Base-by-base conservation (phyloP, 2,888 invertebrate species). In the Mylabris sibirica region DNA sequence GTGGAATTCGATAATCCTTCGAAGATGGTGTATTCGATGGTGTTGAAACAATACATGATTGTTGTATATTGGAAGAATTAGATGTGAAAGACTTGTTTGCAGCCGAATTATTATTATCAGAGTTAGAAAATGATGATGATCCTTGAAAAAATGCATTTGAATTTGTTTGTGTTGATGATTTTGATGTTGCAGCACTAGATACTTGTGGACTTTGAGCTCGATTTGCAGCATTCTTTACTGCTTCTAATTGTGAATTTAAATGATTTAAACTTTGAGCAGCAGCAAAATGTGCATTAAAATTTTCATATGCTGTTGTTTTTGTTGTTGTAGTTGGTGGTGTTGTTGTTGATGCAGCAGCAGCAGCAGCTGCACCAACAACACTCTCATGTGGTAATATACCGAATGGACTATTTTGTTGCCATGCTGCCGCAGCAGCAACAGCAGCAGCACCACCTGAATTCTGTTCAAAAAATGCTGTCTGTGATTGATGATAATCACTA, bases 331-430 rank as follows among this genome's bases (percentile, higher is more conserved):
- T 89, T 34, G 90, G 87, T 17, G 87, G 82, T 35, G 91, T 88
- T 34, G 90, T 30, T 30, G 30, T 30, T 30, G 30, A 30, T 30
- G 30, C 30, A 30, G 30, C 30, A 30, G 30, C 30, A 6, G 30
- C 30, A 30, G 30, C 30, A 30, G 3, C 17, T 9, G 49, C 12
- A 24, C 57, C 57, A 74, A 91, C 91, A 74, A 92, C 91, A 86
- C 91, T 92, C 84, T 93, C 93, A 83, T 93, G 93, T 20, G 93
- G 93, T 79, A 93, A 84, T 77, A 93, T 92, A 70, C 93, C 93
- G 83, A 93, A 93, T 0, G 93, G 92, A 79, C 92, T 92, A 77
- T 89, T 91, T 78, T 92, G 91, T 84, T 93, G 93, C 93, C 94
- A 94, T 78, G 89, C 89, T 70, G 91, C 84, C 78, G 89, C 89